Conservation (phyloP, 1,140 invertebrate genomes). For the Drosophila nigromelanica region DNA sequence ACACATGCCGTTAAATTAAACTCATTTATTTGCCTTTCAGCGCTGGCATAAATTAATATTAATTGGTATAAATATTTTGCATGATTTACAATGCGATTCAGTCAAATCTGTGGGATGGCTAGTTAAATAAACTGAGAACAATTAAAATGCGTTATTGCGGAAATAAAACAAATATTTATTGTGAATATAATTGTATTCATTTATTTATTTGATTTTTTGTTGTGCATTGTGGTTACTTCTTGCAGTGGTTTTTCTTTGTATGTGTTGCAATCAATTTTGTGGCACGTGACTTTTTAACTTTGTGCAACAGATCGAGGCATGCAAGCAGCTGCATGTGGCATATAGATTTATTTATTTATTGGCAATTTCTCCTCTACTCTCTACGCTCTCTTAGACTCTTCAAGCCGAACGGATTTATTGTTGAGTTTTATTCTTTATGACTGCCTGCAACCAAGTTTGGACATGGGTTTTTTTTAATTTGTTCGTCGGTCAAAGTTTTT, state of each 20-base stretch:
- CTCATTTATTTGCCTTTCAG: constrained; percentile 56
- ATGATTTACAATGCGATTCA: constrained; percentile 12
- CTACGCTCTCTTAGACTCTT: constrained; percentile 9
- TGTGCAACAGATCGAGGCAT: constrained; percentile 18
- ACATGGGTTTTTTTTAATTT: constrained; percentile 70
- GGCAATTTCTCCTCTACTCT: constrained; percentile 35
- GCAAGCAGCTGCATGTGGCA: constrained; percentile 49
- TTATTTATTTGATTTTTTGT: constrained; percentile 8
- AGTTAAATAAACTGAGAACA: constrained; percentile 28
- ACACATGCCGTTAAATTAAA: constrained; percentile 50
- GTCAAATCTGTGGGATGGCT: constrained; percentile 2
- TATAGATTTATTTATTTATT: constrained; percentile 55
- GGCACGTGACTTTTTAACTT: constrained; percentile 61
- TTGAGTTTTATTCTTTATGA: constrained; percentile 18
- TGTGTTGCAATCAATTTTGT: constrained; percentile 51
- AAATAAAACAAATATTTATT: constrained; percentile 62
- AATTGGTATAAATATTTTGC: neutral
- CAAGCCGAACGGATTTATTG: constrained; percentile 28
- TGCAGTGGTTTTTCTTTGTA: neutral
- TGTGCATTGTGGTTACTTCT: constrained; percentile 12
- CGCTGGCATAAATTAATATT: constrained; percentile 41
- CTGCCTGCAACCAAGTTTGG: constrained; percentile 48
- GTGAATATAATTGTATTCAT: constrained; percentile 12
- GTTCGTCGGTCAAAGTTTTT: constrained; percentile 73
- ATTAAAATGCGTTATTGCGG: constrained; percentile 47